Conservation (phyloP, 2,888 invertebrate species). For the Neoitamus cyanurus region DNA sequence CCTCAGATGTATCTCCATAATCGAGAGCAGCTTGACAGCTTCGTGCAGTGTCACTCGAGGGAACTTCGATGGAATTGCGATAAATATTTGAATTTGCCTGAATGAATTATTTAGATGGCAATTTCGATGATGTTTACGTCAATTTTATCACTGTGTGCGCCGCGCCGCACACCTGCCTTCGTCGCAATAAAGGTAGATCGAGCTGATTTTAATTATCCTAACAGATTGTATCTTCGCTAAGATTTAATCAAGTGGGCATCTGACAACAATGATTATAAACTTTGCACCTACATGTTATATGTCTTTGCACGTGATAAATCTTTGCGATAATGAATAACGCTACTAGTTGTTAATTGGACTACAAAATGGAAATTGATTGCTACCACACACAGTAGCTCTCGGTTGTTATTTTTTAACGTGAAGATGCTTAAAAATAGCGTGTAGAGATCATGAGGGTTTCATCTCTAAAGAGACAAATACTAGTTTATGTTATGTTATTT, state of each 20-base stretch:
- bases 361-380: background rate
- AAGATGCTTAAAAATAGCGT: no score
- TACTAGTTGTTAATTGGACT: background rate
- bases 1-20: constrained; percentile 16
- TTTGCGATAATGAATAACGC: background rate
- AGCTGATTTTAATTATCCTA: background rate
- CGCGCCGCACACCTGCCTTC: background rate
- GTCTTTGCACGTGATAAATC: background rate
- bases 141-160: background rate
- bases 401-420: background rate
- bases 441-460: no score
- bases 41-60: background rate
- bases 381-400: background rate
- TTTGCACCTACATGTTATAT: background rate
- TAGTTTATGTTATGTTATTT: no score
- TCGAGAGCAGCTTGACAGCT: constrained; percentile 22
- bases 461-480: no score
- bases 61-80: background rate
- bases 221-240: background rate
- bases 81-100: background rate
- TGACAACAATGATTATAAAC: background rate
- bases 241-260: background rate
- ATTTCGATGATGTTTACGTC: background rate
- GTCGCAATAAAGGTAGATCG: background rate
- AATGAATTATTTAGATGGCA: background rate